Percentiles rank a stretch among this genome's conserved stretches.
phyloP scores from a whole-genome alignment of 2,797 vertebrate genomes.

The Poeciliopsis turneri region DNA sequence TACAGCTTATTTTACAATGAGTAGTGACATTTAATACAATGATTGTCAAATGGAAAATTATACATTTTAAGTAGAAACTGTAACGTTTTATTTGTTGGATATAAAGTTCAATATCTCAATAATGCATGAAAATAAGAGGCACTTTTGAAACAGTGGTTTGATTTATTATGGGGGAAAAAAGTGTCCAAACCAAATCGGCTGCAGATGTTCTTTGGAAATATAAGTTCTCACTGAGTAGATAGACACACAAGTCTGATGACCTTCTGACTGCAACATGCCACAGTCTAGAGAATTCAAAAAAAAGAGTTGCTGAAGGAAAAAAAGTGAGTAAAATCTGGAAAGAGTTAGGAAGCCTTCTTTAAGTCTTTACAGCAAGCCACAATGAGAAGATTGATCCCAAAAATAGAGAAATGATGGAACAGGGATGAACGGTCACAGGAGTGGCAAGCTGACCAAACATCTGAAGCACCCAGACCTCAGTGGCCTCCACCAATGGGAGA shows the following conservation, averaged over 20 bases:
- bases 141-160: not conserved
- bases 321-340: not conserved
- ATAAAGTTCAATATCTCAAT: not conserved
- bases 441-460: not conserved
- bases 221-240: not conserved
- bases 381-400: not conserved
- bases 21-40: not conserved
- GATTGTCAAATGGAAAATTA: slow-evolving; percentile 3
- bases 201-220: not conserved
- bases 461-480: not conserved
- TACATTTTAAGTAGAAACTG: not conserved
- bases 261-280: not conserved
- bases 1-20: not conserved
- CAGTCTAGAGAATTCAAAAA: not conserved
- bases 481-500: not conserved
- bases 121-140: not conserved
- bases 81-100: not conserved
- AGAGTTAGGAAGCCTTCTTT: not conserved
- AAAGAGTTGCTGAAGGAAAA: too few relatives aligned
- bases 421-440: not conserved
- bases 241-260: not conserved
- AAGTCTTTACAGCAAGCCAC: not conserved
- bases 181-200: not conserved
- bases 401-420: not conserved
- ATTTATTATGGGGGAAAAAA: not conserved